These are phyloP conservation scores for Aviceda cuculoides DNA, from an alignment of 2,797 vertebrate genomes.

Conservation along the genomic window DNA sequence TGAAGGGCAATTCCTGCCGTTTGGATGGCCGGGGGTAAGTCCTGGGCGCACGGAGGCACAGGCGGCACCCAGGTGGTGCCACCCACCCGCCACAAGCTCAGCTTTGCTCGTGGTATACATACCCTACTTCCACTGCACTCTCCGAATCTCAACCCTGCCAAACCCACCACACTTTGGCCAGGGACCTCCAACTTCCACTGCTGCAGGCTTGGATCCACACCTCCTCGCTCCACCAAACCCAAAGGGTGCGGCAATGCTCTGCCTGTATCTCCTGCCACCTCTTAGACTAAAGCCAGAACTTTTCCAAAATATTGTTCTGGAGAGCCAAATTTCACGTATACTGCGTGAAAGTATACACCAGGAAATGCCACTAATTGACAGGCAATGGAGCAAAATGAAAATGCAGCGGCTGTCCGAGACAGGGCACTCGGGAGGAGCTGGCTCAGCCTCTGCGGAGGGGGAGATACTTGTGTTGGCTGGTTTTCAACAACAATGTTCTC, in stretches of 20 bases:
- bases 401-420: not conserved
- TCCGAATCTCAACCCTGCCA: not conserved
- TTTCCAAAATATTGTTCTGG: not conserved
- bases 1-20: constrained; percentile 87
- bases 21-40: constrained; percentile 97
- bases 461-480: constrained; percentile 40
- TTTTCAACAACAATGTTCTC: constrained; percentile 55
- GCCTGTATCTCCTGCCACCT: not conserved
- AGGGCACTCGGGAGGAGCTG: not conserved
- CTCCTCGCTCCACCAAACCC: not conserved
- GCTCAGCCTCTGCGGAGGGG: not conserved
- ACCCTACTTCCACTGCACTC: not conserved
- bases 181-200: not conserved
- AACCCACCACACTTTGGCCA: not conserved
- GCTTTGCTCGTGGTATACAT: not conserved
- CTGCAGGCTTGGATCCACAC: not conserved
- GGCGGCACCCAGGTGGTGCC: rapidly evolving
- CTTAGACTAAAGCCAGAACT: not conserved
- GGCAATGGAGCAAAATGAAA: not conserved
- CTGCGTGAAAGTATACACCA: not conserved
- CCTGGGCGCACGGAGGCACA: rapidly evolving
- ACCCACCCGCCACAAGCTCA: not conserved
- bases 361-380: not conserved
- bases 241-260: rapidly evolving
- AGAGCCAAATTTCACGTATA: not conserved